Evolutionary conservation across 2,113 vertebrate species (phyloP), one percentile per base, ranked within the genome.

Genomic region (Aythya baeri): DNA sequence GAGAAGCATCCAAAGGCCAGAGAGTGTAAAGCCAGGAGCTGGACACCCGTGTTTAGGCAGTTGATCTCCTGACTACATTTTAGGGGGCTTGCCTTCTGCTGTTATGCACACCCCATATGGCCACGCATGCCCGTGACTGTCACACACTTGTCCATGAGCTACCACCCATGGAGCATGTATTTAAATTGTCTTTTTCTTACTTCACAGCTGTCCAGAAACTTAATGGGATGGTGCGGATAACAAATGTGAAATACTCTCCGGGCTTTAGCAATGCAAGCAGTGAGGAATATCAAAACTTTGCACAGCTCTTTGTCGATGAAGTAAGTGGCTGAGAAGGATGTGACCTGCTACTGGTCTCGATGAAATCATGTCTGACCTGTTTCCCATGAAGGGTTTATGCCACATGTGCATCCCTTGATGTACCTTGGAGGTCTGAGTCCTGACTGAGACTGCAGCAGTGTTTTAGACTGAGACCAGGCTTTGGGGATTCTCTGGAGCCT

Each of bases 161-260:
- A 23, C 7, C 72, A 22, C 12, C 57, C 44, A 31, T 12, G 26
- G 41, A 34, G 7, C 8, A 27, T 2, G 0, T 1, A 17, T 18
- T 15, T 72, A 74, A 91, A 43, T 31, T 23, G 17, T 61, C 32
- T 10, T 73, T 11, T 54, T 79, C 66, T 94, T 36, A 9, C 43
- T 89, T 94, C 43, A 23, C 96, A 99, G 99, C 80, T 65, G 97
- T 97, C 89, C 97, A 92, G 95, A 98, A 93, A 26, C 96, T 99
- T 49, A 88, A 81, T 1, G 99, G 98, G 32, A 95, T 77, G 13
- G 94, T 97, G 27, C 67, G 76, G 58, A 95, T 99, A 54, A 97
- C 95, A 34, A 98, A 98, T 7, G 7, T 98, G 72, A 16, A 76
- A 52, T 98, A 98, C 68, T 97, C 93, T 1, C 77, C 87, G 2